Conservation (phyloP, 37 sponge, comb jelly and placozoan genomes). For the Spongia lamella region DNA sequence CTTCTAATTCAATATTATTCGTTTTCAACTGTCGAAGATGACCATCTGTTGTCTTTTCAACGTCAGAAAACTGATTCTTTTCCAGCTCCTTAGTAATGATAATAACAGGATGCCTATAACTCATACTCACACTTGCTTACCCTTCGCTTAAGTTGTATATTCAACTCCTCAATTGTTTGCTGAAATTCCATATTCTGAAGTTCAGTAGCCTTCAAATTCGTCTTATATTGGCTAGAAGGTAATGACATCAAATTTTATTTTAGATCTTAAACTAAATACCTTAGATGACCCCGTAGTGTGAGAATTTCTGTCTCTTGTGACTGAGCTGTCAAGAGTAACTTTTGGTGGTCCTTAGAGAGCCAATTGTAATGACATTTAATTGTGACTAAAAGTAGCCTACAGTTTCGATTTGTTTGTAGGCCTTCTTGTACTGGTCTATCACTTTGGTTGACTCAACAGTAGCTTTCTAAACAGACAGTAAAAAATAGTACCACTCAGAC, state of each 20-base stretch:
- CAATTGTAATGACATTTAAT: neutral
- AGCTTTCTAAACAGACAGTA: neutral
- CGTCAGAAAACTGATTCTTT: neutral
- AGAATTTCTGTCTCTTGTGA: slow-evolving; percentile 43
- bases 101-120: neutral
- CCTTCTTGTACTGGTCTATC: neutral
- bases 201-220: slow-evolving; percentile 34
- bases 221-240: slow-evolving; percentile 12
- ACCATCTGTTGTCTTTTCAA: neutral
- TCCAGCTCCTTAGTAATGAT: neutral
- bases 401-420: neutral
- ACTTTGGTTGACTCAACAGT: neutral
- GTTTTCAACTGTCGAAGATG: slow-evolving; percentile 13
- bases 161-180: slow-evolving; percentile 43
- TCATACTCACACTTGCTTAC: slow-evolving; percentile 11
- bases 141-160: slow-evolving; percentile 43
- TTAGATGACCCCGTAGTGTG: slow-evolving; percentile 22
- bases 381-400: neutral
- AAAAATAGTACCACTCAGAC: no score
- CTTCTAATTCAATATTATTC: slow-evolving; percentile 43
- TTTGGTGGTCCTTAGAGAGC: slow-evolving; percentile 14
- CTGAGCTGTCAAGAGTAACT: slow-evolving; percentile 35
- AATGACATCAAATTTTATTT: neutral
- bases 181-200: slow-evolving; percentile 62
- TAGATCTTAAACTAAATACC: neutral